Base-by-base conservation (phyloP, 2,113 vertebrate species). In the Calonectris borealis region DNA sequence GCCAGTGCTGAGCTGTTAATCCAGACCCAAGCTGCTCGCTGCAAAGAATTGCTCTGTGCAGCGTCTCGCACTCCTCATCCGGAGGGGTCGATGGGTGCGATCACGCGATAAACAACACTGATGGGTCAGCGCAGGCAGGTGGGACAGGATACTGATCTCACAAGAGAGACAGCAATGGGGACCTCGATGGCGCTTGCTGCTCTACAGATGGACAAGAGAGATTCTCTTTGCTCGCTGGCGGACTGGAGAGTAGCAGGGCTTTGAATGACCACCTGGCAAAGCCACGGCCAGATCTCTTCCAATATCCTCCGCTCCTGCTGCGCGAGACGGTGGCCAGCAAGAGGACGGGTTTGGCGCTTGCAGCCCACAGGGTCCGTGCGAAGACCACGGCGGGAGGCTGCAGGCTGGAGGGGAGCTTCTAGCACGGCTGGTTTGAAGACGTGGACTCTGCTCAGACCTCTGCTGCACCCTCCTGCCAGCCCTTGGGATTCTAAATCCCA, bases 101-200 rank as follows among this genome's bases (percentile, higher is more conserved):
- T 6, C 1, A 11, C 7, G 32, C 0, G 4, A 36, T 5, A 26
- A 65, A 69, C 4, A 21, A 9, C 40, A 7, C 16, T 5, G 48
- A 27, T 17, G 12, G 73, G 34, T 27, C 16, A 31, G 32, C 0
- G 0, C 17, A 26, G 58, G 57, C 11, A 2, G 7, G 27, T 20
- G 52, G 58, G 40, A 13, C 11, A 48, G 46, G 42, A 40, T 4
- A 34, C 34, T 57, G 13, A 51, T 18, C 65, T 62, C 60, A 25
- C 16, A 13, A 32, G 8, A 38, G 13, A 40, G 38, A 54, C 0
- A 11, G 13, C 22, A 65, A 60, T 13, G 27, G 1, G 8, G 40
- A 55, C 44, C 18, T 69, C 80, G 20, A 1, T 0, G 1, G 27
- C 0, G 2, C 54, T 51, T 68, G 40, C 31, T 44, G 44, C 80